phyloP scores from a whole-genome alignment of 2,888 invertebrate species.

The Anarsia innoxiella region DNA sequence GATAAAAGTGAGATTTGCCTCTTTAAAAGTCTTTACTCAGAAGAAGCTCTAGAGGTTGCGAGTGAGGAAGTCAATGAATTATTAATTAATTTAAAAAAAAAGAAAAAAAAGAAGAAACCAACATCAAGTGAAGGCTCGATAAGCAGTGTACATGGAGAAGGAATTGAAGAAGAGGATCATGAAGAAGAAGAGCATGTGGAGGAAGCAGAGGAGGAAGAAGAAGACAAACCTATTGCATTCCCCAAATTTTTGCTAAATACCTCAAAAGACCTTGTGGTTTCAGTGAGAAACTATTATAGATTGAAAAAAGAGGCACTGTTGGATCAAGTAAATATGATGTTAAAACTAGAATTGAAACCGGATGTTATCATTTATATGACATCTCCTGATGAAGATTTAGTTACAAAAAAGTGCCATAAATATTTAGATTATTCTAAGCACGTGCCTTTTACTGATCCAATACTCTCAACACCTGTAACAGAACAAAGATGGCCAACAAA shows the following conservation, averaged over 20 bases:
- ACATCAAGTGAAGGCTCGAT: slow-evolving; percentile 21
- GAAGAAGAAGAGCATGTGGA: slow-evolving; percentile 31
- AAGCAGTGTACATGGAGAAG: slow-evolving; percentile 24
- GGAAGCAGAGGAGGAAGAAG: slow-evolving; percentile 32
- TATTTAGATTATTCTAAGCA: slow-evolving; percentile 39
- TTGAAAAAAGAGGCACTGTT: slow-evolving; percentile 39
- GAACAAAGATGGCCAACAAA: slow-evolving; percentile 49
- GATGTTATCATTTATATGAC: slow-evolving; percentile 73
- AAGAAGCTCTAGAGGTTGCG: slow-evolving; percentile 39
- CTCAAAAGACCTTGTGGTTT: slow-evolving; percentile 35
- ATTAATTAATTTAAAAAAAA: slow-evolving; percentile 43
- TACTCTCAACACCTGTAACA: slow-evolving; percentile 21
- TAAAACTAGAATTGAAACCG: slow-evolving; percentile 48
- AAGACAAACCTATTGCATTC: slow-evolving; percentile 35
- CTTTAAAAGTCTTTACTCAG: slow-evolving; percentile 33
- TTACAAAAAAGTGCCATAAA: slow-evolving; percentile 47
- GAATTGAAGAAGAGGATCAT: slow-evolving; percentile 25
- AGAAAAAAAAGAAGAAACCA: slow-evolving; percentile 28
- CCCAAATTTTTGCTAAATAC: slow-evolving; percentile 50
- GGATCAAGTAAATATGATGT: slow-evolving; percentile 44
- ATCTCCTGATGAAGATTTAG: slow-evolving; percentile 70
- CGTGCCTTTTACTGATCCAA: slow-evolving; percentile 23
- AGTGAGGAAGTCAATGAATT: slow-evolving; percentile 40
- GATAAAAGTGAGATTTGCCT: slow-evolving; percentile 23
- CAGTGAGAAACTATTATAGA: slow-evolving; percentile 28